phyloP scores from a whole-genome alignment of 2,113 vertebrate species.

The Fulica atra region DNA sequence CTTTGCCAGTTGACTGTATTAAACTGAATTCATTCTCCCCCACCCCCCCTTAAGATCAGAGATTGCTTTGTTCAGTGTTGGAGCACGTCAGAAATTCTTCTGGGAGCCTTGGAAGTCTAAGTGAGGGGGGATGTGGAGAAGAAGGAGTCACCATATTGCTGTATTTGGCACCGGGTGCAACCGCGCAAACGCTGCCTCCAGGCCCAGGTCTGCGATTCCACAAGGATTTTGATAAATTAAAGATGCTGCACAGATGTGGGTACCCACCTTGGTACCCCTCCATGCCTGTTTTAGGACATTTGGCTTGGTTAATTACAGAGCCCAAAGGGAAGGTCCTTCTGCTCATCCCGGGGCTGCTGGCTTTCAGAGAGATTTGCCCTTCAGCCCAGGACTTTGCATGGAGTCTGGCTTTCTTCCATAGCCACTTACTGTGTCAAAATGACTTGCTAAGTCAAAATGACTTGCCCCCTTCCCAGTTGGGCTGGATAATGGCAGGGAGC shows the following conservation, averaged over 20 bases:
- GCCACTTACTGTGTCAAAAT: background rate
- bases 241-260: background rate
- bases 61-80: constrained; percentile 57
- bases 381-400: background rate
- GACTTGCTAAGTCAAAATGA: background rate
- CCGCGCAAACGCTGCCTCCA: background rate
- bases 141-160: constrained; percentile 30
- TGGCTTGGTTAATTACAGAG: background rate
- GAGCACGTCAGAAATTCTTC: constrained; percentile 61
- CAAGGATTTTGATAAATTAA: background rate
- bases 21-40: background rate
- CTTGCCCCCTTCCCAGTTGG: background rate
- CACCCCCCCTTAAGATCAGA: constrained; percentile 22
- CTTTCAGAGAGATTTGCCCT: background rate
- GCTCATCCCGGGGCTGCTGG: background rate
- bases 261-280: background rate
- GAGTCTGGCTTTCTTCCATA: background rate
- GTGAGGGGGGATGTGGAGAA: background rate
- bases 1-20: constrained; percentile 52
- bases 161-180: background rate
- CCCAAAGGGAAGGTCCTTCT: background rate
- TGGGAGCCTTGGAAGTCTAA: constrained; percentile 16
- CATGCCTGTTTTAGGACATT: background rate
- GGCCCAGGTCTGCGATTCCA: background rate
- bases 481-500: background rate